Evolutionary conservation across 2,797 vertebrate species (phyloP).

Genomic region (Cynodonichthys magdalenae): DNA sequence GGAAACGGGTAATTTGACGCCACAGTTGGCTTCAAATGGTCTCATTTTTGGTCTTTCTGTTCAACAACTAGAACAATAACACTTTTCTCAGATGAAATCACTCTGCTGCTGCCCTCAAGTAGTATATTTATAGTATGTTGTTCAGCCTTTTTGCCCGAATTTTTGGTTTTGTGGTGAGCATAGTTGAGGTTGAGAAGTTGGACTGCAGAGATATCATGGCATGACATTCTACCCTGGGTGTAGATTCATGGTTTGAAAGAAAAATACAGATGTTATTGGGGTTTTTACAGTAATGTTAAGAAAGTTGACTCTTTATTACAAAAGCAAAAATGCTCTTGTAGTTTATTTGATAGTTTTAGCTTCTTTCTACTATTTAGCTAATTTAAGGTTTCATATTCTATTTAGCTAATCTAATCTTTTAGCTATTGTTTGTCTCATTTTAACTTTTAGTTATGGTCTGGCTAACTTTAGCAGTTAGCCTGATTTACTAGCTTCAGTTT

Average conservation of each 20-base stretch:
- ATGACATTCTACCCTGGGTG: background rate
- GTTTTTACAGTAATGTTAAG: too few species aligned
- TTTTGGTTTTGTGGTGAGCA: constrained; percentile 5
- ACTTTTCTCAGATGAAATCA: constrained; percentile 23
- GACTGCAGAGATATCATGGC: constrained; percentile 2
- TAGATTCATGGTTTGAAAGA: background rate
- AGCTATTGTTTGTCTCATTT: too few species aligned
- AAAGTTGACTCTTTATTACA: too few species aligned
- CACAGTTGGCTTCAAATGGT: constrained; percentile 26
- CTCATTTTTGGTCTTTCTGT: constrained; percentile 41
- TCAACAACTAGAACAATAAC: constrained; percentile 48
- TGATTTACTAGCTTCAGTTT: too few species aligned
- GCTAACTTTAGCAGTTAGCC: too few species aligned
- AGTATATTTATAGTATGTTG: constrained; percentile 21
- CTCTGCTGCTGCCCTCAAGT: constrained; percentile 21
- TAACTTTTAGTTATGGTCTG: too few species aligned
- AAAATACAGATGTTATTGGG: background rate
- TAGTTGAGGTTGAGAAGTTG: background rate
- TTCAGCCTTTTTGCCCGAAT: background rate
- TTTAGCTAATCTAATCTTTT: too few species aligned
- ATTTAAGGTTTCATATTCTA: too few species aligned
- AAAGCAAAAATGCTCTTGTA: too few species aligned
- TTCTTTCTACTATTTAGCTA: too few species aligned
- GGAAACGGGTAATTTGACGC: constrained; percentile 64
- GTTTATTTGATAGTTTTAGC: too few species aligned